Percentiles rank a stretch among this genome's conserved stretches.
phyloP scores from a whole-genome alignment of 2,797 vertebrate genomes.

The Hemitrygon akajei region DNA sequence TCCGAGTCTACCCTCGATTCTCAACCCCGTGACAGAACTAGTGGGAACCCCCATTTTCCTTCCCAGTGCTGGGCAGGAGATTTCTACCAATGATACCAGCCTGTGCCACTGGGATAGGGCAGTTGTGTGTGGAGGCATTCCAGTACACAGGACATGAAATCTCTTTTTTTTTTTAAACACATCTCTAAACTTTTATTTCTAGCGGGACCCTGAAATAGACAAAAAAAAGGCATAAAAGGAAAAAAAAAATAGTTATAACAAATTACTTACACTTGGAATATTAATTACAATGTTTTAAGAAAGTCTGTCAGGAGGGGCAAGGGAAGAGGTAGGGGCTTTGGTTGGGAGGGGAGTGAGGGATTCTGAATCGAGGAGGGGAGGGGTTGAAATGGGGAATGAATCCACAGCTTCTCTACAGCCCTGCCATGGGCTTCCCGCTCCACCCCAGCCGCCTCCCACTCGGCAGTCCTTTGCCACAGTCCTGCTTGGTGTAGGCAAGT shows the following conservation, averaged over 20 bases:
- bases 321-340: too few species aligned
- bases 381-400: background rate
- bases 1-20: too few species aligned
- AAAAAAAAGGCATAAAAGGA: background rate
- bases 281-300: constrained; percentile 24
- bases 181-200: constrained; percentile 31
- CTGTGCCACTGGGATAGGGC: too few species aligned
- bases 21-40: too few species aligned
- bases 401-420: too few species aligned
- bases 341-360: background rate
- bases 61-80: too few species aligned
- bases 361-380: background rate
- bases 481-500: too few species aligned
- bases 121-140: too few species aligned
- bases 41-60: too few species aligned
- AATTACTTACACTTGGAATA: constrained; percentile 12
- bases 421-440: too few species aligned
- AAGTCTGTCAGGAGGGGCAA: background rate
- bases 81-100: too few species aligned
- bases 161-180: constrained; percentile 5
- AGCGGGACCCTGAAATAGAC: background rate
- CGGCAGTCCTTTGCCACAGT: too few species aligned
- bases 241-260: constrained; percentile 26
- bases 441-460: background rate
- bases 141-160: background rate